These are phyloP conservation scores for Hylia prasina DNA, from an alignment of 2,113 vertebrate genomes.

Conservation along the genomic window DNA sequence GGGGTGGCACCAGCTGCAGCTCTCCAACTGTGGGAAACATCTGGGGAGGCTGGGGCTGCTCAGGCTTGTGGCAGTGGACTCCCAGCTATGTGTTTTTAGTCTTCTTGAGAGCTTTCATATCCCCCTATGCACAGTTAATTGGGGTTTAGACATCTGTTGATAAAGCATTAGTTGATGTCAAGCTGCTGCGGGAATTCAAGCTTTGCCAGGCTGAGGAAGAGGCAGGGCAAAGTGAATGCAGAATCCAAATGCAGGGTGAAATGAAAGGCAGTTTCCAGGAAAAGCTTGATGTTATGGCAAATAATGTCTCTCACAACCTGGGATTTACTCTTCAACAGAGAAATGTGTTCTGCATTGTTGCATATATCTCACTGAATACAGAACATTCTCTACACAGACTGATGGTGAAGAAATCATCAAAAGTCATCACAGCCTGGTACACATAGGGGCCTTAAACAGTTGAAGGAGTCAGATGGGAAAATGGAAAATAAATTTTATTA, in stretches of 20 bases:
- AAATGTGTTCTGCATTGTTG: not conserved
- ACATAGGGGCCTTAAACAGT: not conserved
- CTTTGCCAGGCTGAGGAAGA: not conserved
- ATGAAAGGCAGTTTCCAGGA: not conserved
- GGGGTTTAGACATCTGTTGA: not conserved
- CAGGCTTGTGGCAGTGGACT: not conserved
- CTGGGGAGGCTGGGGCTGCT: not conserved
- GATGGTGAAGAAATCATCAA: not conserved
- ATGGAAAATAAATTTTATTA: not conserved
- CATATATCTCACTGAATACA: not conserved
- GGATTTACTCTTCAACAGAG: not conserved
- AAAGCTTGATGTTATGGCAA: not conserved
- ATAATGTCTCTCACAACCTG: not conserved
- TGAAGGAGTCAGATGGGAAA: not conserved
- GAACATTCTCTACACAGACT: not conserved
- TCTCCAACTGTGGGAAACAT: not conserved
- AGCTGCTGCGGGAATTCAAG: not conserved
- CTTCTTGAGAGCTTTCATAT: not conserved
- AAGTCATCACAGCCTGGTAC: not conserved
- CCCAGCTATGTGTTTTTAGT: not conserved
- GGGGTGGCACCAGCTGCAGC: slow-evolving; percentile 18
- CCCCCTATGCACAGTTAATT: not conserved
- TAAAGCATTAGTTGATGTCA: not conserved
- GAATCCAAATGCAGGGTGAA: not conserved
- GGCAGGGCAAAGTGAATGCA: not conserved